Conservation (phyloP, 23 tunicate species). For the Corella eumyota region DNA sequence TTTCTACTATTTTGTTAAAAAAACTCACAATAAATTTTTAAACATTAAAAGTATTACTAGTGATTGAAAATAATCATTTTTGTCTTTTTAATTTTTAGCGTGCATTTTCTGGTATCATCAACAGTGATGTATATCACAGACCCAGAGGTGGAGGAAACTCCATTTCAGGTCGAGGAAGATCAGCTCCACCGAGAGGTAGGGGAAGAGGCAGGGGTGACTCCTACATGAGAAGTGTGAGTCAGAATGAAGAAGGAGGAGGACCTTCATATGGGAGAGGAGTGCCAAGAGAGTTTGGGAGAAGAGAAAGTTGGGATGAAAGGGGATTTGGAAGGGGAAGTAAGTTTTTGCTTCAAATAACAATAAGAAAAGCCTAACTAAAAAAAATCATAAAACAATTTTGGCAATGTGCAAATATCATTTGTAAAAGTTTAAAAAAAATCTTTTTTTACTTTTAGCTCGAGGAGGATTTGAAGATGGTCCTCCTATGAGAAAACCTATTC, state of each 20-base stretch:
- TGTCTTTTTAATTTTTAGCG: slow-evolving; percentile 20
- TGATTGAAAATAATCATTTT: too few relatives aligned
- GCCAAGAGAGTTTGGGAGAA: slow-evolving; percentile 20
- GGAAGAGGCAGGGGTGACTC: slow-evolving; percentile 69
- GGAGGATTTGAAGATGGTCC: slow-evolving; percentile 30
- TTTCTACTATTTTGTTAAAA: background rate
- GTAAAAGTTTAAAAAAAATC: background rate
- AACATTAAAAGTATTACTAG: background rate
- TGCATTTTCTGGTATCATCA: slow-evolving; percentile 54
- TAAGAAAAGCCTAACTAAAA: background rate
- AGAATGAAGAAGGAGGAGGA: slow-evolving; percentile 49
- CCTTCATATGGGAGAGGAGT: slow-evolving; percentile 33
- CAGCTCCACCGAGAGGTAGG: slow-evolving; percentile 66
- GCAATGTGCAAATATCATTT: background rate
- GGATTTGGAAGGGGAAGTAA: slow-evolving; percentile 30
- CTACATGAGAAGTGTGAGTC: slow-evolving; percentile 48
- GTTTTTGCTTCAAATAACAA: slow-evolving; percentile 1
- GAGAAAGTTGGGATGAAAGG: slow-evolving; percentile 55
- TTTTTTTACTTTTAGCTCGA: too few relatives aligned
- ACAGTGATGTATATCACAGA: slow-evolving; percentile 25
- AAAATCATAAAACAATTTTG: too few relatives aligned
- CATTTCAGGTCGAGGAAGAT: slow-evolving; percentile 43
- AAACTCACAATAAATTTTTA: too few relatives aligned
- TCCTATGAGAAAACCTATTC: slow-evolving; percentile 35
- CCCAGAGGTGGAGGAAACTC: slow-evolving; percentile 29